These are phyloP conservation scores for Holacanthella duospinosa DNA, from an alignment of 2,888 invertebrate genomes.

Conservation along the genomic window DNA sequence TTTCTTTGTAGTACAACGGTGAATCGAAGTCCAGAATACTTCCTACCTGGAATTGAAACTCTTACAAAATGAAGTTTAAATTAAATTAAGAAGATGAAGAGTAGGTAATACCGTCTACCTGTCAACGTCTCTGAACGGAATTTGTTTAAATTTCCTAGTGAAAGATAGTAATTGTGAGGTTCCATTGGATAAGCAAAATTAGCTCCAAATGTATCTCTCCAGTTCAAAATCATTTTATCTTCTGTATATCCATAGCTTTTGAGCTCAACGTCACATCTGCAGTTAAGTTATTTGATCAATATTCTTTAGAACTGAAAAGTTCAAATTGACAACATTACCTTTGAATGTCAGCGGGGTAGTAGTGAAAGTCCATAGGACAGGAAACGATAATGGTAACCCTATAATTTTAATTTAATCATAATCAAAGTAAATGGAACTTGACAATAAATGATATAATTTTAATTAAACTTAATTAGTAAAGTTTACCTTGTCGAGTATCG, in stretches of 20 bases:
- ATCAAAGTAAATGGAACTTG: neutral
- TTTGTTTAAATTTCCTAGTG: slow-evolving; percentile 17
- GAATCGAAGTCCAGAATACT: slow-evolving; percentile 34
- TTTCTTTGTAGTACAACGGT: slow-evolving; percentile 27
- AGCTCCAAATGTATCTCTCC: slow-evolving; percentile 30
- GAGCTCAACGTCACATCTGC: slow-evolving; percentile 33
- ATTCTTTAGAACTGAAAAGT: neutral
- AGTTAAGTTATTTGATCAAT: neutral
- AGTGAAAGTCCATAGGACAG: slow-evolving; percentile 37
- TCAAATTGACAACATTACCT: neutral
- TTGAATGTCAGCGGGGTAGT: slow-evolving; percentile 37
- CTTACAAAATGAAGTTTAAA: no score
- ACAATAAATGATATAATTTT: neutral
- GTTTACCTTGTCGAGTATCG: slow-evolving; percentile 16
- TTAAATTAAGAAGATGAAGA: neutral
- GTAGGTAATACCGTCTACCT: no score
- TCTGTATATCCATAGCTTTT: slow-evolving; percentile 36
- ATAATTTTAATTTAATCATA: no score
- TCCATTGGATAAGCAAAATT: slow-evolving; percentile 23
- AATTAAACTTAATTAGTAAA: neutral
- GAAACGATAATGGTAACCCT: slow-evolving; percentile 35
- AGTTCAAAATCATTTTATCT: slow-evolving; percentile 27
- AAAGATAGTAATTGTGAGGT: slow-evolving; percentile 30
- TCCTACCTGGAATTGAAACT: no score
- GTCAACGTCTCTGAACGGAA: slow-evolving; percentile 4